phyloP scores from a whole-genome alignment of 2,797 vertebrate species.

The Sebastes diploproa region DNA sequence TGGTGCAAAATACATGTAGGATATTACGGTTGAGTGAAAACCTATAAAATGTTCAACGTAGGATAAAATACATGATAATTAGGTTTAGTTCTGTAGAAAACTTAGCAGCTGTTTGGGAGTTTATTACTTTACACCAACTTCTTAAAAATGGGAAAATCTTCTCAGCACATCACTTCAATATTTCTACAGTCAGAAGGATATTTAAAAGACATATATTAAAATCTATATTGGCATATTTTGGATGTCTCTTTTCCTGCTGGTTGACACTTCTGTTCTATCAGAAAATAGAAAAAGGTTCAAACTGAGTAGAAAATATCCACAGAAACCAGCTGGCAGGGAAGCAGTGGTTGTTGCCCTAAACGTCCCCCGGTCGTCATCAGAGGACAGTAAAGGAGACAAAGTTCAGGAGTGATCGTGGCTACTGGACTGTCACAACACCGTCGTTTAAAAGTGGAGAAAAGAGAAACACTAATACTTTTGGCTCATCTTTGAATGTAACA shows the following conservation, averaged over 20 bases:
- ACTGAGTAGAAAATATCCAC: constrained; percentile 73
- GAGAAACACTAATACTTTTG: constrained; percentile 52
- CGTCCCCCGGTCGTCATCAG: constrained; percentile 40
- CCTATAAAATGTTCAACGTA: constrained; percentile 39
- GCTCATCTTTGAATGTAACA: constrained; percentile 55
- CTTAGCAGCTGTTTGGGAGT: constrained; percentile 67
- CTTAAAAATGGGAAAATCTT: constrained; percentile 18
- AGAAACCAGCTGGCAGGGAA: constrained; percentile 88
- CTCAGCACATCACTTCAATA: constrained; percentile 22
- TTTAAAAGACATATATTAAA: constrained; percentile 72
- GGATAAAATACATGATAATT: constrained; percentile 47
- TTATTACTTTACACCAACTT: constrained; percentile 37
- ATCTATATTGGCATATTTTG: constrained; percentile 57
- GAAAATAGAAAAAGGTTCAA: constrained; percentile 36
- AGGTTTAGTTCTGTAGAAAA: constrained; percentile 62
- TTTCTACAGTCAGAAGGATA: constrained; percentile 48
- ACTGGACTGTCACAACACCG: constrained; percentile 31
- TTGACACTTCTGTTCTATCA: constrained; percentile 33
- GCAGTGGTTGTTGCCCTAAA: constrained; percentile 63
- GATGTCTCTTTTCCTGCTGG: constrained; percentile 38
- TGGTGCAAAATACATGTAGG: constrained; percentile 65
- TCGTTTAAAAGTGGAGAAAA: neutral
- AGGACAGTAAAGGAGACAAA: constrained; percentile 30
- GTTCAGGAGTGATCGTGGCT: constrained; percentile 50
- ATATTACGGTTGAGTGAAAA: constrained; percentile 47